These are phyloP conservation scores for Thunnus albacares DNA, from an alignment of 2,797 vertebrate genomes.

Conservation along the genomic window DNA sequence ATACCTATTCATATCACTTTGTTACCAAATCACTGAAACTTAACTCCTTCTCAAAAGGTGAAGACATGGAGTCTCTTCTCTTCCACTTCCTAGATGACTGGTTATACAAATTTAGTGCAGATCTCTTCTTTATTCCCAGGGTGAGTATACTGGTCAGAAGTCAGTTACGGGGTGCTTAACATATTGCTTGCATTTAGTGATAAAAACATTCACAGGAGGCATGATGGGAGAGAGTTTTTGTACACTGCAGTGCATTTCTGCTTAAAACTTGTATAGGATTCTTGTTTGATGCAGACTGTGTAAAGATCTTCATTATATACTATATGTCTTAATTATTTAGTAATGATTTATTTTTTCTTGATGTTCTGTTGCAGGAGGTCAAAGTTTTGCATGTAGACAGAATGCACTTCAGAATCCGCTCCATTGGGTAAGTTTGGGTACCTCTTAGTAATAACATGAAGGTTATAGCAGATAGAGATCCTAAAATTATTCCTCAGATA, in stretches of 20 bases:
- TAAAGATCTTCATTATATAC: background rate
- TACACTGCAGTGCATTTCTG: background rate
- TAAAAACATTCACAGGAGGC: background rate
- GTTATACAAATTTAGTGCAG: constrained; percentile 97
- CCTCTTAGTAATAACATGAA: background rate
- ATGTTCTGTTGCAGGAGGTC: constrained; percentile 87
- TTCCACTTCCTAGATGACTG: constrained; percentile 97
- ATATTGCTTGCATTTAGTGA: background rate
- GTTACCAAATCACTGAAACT: background rate
- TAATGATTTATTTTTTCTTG: background rate
- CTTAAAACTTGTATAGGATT: background rate
- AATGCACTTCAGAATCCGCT: constrained; percentile 91
- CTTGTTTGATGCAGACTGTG: background rate
- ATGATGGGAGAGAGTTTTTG: background rate
- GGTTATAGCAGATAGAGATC: background rate
- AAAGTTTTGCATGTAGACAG: constrained; percentile 94
- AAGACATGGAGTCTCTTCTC: constrained; percentile 95
- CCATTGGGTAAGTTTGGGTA: constrained; percentile 92
- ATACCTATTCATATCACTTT: background rate
- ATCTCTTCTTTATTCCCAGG: constrained; percentile 96
- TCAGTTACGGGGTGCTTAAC: background rate
- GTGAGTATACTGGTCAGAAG: constrained; percentile 80
- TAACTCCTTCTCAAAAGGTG: constrained; percentile 80
- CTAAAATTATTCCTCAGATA: background rate
- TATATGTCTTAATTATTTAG: background rate